phyloP scores from a whole-genome alignment of 2,113 vertebrate species.

The Toxotes chatareus region DNA sequence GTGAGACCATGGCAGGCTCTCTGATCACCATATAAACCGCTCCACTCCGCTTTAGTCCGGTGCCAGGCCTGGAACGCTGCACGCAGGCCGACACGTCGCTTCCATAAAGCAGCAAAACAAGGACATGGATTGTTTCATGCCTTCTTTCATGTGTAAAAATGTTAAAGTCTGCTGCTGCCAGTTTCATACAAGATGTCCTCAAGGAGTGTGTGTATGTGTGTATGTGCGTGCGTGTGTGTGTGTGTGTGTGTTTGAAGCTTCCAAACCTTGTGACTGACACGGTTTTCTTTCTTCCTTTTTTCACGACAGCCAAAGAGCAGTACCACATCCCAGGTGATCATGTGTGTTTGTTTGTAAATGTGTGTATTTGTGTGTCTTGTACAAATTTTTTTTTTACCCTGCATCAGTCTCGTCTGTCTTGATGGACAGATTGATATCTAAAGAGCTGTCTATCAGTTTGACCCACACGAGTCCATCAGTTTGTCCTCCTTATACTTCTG shows the following conservation, averaged over 20 bases:
- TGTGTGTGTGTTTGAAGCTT: background rate
- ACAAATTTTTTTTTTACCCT: background rate
- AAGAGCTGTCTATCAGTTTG: background rate
- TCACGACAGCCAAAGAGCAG: constrained; percentile 81
- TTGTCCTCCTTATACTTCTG: constrained; percentile 8
- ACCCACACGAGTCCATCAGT: background rate
- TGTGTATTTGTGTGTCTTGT: background rate
- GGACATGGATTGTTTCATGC: constrained; percentile 1
- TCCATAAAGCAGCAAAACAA: constrained; percentile 12
- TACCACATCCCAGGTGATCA: constrained; percentile 79
- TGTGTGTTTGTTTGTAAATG: constrained; percentile 23
- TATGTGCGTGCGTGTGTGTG: background rate
- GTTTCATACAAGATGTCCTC: background rate
- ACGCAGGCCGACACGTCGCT: constrained; percentile 1
- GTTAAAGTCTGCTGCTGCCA: constrained; percentile 5
- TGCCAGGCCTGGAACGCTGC: constrained; percentile 30
- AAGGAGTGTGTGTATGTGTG: background rate
- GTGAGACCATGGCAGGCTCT: background rate
- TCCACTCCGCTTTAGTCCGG: background rate
- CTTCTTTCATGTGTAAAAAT: too few relatives aligned
- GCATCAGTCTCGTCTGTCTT: background rate
- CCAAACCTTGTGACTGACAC: constrained; percentile 14
- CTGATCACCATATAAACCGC: constrained; percentile 1
- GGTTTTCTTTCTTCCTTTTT: constrained; percentile 54
- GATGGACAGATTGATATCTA: too few relatives aligned